Conservation (phyloP, 2,797 vertebrate genomes). For the Coracias cyanogaster region DNA sequence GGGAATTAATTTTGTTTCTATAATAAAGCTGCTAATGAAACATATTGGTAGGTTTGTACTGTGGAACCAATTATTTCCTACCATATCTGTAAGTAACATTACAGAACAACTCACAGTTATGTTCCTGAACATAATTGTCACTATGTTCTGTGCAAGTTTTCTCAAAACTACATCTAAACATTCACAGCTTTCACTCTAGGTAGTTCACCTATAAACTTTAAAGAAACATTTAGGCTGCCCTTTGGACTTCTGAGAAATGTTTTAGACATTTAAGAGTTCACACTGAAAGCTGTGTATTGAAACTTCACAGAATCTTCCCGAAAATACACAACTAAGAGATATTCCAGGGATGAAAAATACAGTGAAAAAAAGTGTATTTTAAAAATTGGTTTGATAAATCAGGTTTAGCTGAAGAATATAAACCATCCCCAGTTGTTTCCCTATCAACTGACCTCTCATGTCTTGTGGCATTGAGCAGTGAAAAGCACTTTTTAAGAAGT, state of each 20-base stretch:
- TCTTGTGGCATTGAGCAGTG: neutral
- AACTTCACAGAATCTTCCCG: neutral
- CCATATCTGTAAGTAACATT: neutral
- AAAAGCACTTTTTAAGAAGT: neutral
- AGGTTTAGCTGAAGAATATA: neutral
- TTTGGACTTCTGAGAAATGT: neutral
- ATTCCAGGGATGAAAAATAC: neutral
- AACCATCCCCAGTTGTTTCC: neutral
- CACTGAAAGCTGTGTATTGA: neutral
- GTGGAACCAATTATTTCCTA: conserved; percentile 38
- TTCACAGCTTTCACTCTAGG: neutral
- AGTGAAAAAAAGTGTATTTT: neutral
- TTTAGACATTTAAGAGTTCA: neutral
- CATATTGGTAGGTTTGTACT: neutral
- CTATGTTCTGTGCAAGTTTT: neutral
- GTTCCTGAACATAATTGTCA: neutral
- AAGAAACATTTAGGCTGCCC: neutral
- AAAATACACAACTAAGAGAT: neutral
- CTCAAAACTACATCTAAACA: neutral
- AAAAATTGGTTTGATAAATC: neutral
- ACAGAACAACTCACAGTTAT: neutral
- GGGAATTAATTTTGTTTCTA: conserved; percentile 56
- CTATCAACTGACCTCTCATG: neutral
- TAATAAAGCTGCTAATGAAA: conserved; percentile 38
- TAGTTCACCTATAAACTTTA: neutral